Evolutionary conservation across 2,113 vertebrate genomes (phyloP).

Genomic region (Cyphomyrus plagiostoma): DNA sequence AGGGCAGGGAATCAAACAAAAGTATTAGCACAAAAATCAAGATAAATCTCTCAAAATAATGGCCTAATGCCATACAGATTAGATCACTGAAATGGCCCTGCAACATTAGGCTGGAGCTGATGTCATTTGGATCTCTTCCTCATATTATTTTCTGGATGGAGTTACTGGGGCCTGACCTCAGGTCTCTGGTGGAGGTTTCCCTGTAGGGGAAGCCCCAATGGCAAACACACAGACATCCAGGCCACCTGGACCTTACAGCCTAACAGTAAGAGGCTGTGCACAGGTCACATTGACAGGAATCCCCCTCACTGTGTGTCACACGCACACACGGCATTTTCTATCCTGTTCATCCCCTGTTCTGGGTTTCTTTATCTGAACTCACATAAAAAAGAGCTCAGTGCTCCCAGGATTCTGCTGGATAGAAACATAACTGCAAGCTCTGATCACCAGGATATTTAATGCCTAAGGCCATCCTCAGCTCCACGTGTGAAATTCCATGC

Average conservation of each 20-base stretch:
- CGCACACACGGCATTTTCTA: background rate
- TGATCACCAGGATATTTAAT: background rate
- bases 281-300: background rate
- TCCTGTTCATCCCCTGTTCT: background rate
- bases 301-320: background rate
- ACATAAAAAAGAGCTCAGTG: background rate
- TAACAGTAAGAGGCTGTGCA: background rate
- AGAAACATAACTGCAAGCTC: background rate
- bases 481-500: background rate
- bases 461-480: background rate
- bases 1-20: slow-evolving; percentile 1
- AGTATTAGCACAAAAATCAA: background rate
- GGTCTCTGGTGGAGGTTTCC: background rate
- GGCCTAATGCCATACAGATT: no score
- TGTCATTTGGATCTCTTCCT: background rate
- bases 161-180: background rate
- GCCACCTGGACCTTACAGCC: background rate
- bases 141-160: background rate
- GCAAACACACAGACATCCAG: background rate
- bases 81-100: background rate
- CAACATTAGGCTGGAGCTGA: background rate
- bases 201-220: background rate
- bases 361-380: background rate
- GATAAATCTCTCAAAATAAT: background rate
- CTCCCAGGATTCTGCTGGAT: background rate